phyloP scores from a whole-genome alignment of 2,797 vertebrate species.

The Macroramphosus scolopax region DNA sequence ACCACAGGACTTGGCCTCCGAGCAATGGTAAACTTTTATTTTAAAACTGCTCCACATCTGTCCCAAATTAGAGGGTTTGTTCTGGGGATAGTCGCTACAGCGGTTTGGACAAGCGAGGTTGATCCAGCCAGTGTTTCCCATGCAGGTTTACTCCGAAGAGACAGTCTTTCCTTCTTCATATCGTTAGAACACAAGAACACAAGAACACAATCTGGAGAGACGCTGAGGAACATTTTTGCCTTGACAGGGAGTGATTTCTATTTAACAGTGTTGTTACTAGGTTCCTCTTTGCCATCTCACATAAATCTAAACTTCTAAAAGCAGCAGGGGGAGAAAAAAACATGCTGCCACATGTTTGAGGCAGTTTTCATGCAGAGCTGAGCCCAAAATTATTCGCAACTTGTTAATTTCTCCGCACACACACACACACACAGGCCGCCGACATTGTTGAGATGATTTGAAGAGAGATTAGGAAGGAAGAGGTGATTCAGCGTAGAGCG shows the following conservation, averaged over 20 bases:
- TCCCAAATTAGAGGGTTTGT: conserved; percentile 76
- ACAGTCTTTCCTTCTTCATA: conserved; percentile 45
- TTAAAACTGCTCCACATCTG: conserved; percentile 75
- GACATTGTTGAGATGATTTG: conserved; percentile 42
- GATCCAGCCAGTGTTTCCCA: conserved; percentile 66
- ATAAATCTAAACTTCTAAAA: conserved; percentile 50
- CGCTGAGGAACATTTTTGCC: conserved; percentile 16
- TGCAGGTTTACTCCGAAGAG: conserved; percentile 70
- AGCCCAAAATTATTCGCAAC: conserved; percentile 44
- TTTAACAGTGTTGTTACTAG: conserved; percentile 25
- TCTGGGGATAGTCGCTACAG: conserved; percentile 67
- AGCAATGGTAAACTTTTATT: conserved; percentile 67
- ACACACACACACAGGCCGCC: conserved; percentile 17
- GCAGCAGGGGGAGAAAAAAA: conserved; percentile 25
- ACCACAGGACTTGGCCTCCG: conserved; percentile 66
- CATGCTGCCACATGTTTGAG: conserved; percentile 48
- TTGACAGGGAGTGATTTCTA: conserved; percentile 31
- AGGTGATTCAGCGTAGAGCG: conserved; percentile 22
- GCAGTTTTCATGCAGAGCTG: conserved; percentile 31
- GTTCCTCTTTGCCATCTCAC: conserved; percentile 14
- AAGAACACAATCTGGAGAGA: conserved; percentile 26
- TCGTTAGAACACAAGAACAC: conserved; percentile 26
- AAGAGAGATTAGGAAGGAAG: conserved; percentile 41
- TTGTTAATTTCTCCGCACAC: conserved; percentile 15
- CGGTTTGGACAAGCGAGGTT: conserved; percentile 67